Evolutionary conservation across 2,888 invertebrate species (phyloP).

Genomic region (Capitulum mitella): DNA sequence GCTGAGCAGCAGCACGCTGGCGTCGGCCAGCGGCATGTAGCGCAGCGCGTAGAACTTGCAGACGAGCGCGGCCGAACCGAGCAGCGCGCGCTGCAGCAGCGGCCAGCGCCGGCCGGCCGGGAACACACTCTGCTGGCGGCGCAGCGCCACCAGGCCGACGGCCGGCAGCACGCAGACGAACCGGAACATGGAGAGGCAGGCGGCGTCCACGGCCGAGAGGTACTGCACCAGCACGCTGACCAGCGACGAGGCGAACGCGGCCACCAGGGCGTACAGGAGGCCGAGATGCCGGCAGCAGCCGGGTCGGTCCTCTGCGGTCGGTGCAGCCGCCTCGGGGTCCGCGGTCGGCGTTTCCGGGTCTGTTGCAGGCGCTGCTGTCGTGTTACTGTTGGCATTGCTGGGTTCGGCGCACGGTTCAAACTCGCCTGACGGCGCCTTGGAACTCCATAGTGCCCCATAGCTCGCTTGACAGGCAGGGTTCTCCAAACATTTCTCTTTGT

Average conservation of each 20-base stretch:
- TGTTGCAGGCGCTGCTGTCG: too few relatives aligned
- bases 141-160: background rate
- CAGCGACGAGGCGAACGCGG: background rate
- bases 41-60: slow-evolving; percentile 50
- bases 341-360: too few relatives aligned
- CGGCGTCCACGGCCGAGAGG: background rate
- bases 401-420: too few relatives aligned
- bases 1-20: background rate
- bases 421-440: too few relatives aligned
- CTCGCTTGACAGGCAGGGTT: too few relatives aligned
- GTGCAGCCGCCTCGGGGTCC: too few relatives aligned
- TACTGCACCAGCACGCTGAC: background rate
- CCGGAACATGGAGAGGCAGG: background rate
- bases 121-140: slow-evolving; percentile 21
- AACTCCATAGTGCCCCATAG: too few relatives aligned
- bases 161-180: background rate
- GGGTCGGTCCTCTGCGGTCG: too few relatives aligned
- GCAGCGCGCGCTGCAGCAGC: slow-evolving; percentile 67
- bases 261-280: background rate
- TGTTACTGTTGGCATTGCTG: too few relatives aligned
- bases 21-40: slow-evolving; percentile 4
- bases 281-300: background rate
- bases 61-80: slow-evolving; percentile 79
- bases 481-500: too few relatives aligned
- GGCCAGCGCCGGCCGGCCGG: slow-evolving; percentile 30